phyloP scores from a whole-genome alignment of 2,113 vertebrate genomes.

The Alligator sinensis region DNA sequence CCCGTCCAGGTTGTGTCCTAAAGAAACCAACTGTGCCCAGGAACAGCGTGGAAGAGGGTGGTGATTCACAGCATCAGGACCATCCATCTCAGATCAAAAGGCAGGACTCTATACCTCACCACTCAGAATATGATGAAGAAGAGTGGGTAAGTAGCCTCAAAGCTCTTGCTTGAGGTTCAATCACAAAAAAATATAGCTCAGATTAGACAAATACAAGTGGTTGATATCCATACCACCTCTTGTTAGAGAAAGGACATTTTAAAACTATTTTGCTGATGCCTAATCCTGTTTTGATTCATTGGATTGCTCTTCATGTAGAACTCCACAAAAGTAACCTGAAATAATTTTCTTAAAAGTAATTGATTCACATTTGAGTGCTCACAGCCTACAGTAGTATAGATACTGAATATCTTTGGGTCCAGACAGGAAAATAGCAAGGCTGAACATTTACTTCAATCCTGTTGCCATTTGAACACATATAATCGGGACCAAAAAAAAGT shows the following conservation, averaged over 20 bases:
- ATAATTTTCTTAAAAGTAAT: background rate
- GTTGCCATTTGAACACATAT: background rate
- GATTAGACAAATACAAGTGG: background rate
- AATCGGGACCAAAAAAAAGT: background rate
- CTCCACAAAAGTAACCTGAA: background rate
- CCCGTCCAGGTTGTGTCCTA: slow-evolving; percentile 88
- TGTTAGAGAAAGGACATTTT: rapidly evolving
- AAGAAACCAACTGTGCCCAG: slow-evolving; percentile 79
- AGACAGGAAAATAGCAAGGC: background rate
- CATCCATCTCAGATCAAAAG: slow-evolving; percentile 68
- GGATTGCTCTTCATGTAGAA: background rate
- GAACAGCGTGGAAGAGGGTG: slow-evolving; percentile 52
- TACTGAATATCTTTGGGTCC: background rate
- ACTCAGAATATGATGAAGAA: slow-evolving; percentile 95
- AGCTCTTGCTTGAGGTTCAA: background rate
- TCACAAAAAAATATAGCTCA: background rate
- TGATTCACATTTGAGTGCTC: background rate
- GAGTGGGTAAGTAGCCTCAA: slow-evolving; percentile 89
- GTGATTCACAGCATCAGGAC: slow-evolving; percentile 68
- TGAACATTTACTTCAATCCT: background rate
- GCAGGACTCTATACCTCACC: slow-evolving; percentile 93
- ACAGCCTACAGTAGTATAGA: background rate
- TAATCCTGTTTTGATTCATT: background rate
- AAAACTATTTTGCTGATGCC: background rate
- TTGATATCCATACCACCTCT: background rate